These are phyloP conservation scores for Glandiceps talaboti DNA, from an alignment of 53 echinoderm and acorn worm species.

Conservation along the genomic window DNA sequence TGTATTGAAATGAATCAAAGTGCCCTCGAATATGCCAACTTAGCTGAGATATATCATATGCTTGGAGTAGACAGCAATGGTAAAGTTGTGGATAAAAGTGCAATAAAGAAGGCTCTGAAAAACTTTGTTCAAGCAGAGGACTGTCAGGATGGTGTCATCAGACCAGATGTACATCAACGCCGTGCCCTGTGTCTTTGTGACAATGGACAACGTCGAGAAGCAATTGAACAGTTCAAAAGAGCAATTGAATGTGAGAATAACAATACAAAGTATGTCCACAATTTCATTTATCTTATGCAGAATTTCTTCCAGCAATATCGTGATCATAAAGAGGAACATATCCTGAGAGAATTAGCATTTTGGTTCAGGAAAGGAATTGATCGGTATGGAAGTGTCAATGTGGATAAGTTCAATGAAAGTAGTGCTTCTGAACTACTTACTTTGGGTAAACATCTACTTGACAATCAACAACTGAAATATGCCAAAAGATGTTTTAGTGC, in stretches of 20 bases:
- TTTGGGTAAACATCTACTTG: background rate
- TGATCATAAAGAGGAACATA: background rate
- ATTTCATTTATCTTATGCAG: background rate
- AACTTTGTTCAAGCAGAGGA: constrained; percentile 8
- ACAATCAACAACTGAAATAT: background rate
- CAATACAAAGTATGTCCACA: background rate
- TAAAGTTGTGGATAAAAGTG: background rate
- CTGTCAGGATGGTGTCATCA: constrained; percentile 14
- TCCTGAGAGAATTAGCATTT: background rate
- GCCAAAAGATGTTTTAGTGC: background rate
- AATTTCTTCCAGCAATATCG: background rate
- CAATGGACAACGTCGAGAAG: constrained; percentile 11
- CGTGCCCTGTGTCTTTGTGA: constrained; percentile 18
- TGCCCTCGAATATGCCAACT: background rate
- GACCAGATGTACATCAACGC: constrained; percentile 12
- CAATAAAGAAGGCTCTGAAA: background rate
- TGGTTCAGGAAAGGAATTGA: background rate
- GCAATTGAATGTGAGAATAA: constrained; percentile 18
- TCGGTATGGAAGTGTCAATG: background rate
- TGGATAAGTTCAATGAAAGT: background rate
- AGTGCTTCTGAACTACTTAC: background rate
- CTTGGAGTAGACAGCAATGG: background rate
- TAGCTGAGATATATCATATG: background rate
- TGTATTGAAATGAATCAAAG: background rate
- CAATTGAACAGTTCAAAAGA: constrained; percentile 17